phyloP scores from a whole-genome alignment of 2,113 vertebrate species.

The Sinocyclocheilus anshuiensis region DNA sequence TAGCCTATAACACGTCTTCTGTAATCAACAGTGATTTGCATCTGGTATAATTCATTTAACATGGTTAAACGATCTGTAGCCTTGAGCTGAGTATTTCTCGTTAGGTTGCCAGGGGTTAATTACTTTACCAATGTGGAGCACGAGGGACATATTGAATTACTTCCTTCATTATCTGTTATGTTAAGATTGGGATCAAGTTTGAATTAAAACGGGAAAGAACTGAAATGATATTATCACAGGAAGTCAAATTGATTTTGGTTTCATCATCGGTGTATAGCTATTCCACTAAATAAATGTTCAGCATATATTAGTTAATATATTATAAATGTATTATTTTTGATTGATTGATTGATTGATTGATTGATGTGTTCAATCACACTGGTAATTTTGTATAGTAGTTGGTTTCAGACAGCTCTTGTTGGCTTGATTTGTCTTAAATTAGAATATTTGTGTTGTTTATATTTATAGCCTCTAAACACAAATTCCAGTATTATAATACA shows the following conservation, averaged over 20 bases:
- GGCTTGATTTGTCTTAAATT: no score
- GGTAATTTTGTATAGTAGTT: no score
- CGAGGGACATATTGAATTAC: slow-evolving; percentile 58
- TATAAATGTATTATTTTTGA: background rate
- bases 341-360: no score
- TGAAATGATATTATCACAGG: slow-evolving; percentile 45
- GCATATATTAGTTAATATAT: background rate
- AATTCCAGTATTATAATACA: no score
- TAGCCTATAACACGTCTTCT: slow-evolving; percentile 35
- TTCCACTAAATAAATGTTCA: background rate
- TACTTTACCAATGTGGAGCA: slow-evolving; percentile 61
- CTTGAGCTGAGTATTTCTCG: slow-evolving; percentile 50
- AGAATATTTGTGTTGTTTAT: no score
- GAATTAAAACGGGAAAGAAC: slow-evolving; percentile 51
- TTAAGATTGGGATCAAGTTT: slow-evolving; percentile 60
- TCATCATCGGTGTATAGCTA: background rate
- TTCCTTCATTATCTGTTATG: slow-evolving; percentile 56
- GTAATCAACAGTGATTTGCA: slow-evolving; percentile 64
- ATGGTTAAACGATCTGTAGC: slow-evolving; percentile 58
- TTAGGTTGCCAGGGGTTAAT: slow-evolving; percentile 68
- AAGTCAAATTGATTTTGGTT: slow-evolving; percentile 48
- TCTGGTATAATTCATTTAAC: slow-evolving; percentile 56
- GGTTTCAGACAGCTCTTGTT: no score
- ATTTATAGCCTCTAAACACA: no score
- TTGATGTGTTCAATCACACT: no score